Percentiles rank a stretch among this genome's conserved stretches.
Evolutionary conservation across 2,113 vertebrate genomes (phyloP).

Genomic region (human (Homo sapiens)): GRCh38 chr17:54761501-54762000

Average conservation of each 20-base stretch:
- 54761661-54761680: background rate
- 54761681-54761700: background rate
- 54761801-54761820: fast-evolving
- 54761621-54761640: background rate
- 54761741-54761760: background rate
- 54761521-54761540: background rate
- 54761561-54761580: background rate
- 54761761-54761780: background rate
- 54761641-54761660: background rate
- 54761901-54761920: no score
- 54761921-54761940: no score
- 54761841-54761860: background rate
- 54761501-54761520: background rate
- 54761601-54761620: background rate
- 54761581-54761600: background rate
- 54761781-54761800: background rate
- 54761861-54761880: background rate
- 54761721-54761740: background rate
- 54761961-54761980: no score
- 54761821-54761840: background rate
- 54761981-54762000: no score
- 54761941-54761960: no score
- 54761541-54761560: background rate
- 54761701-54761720: background rate
- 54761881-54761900: background rate